These are phyloP conservation scores for Chrysina gloriosa DNA, from an alignment of 2,888 invertebrate genomes.

Conservation along the genomic window DNA sequence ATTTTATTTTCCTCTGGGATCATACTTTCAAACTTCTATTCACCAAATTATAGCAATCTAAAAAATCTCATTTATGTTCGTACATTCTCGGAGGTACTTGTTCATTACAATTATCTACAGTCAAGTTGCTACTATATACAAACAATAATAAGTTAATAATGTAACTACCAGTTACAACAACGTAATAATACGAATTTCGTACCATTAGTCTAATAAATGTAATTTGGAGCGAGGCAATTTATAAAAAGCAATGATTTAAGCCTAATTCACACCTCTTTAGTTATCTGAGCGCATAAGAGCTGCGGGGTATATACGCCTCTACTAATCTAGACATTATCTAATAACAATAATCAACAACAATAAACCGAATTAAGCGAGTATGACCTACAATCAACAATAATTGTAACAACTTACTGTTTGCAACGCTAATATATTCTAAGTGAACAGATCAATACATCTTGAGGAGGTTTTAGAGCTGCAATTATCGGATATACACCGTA, in stretches of 20 bases:
- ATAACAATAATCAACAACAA: conserved; percentile 45
- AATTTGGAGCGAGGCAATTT: conserved; percentile 3
- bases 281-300: not conserved
- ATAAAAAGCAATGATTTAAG: not conserved
- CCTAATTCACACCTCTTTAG: conserved; percentile 16
- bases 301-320: not conserved
- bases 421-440: conserved; percentile 10
- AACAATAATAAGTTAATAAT: too few species aligned
- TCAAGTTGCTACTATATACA: too few species aligned
- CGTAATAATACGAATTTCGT: not conserved
- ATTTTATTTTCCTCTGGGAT: too few species aligned
- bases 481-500: too few species aligned
- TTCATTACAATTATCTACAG: too few species aligned
- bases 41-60: too few species aligned
- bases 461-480: not conserved
- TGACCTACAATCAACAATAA: conserved; percentile 40
- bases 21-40: too few species aligned
- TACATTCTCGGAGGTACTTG: too few species aligned
- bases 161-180: not conserved
- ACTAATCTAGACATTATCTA: conserved; percentile 3
- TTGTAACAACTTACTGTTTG: conserved; percentile 38
- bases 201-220: conserved; percentile 8
- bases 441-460: not conserved
- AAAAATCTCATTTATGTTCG: too few species aligned
- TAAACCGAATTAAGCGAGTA: conserved; percentile 28